These are phyloP conservation scores for Centropristis striata DNA, from an alignment of 2,113 vertebrate species.

Conservation along the genomic window DNA sequence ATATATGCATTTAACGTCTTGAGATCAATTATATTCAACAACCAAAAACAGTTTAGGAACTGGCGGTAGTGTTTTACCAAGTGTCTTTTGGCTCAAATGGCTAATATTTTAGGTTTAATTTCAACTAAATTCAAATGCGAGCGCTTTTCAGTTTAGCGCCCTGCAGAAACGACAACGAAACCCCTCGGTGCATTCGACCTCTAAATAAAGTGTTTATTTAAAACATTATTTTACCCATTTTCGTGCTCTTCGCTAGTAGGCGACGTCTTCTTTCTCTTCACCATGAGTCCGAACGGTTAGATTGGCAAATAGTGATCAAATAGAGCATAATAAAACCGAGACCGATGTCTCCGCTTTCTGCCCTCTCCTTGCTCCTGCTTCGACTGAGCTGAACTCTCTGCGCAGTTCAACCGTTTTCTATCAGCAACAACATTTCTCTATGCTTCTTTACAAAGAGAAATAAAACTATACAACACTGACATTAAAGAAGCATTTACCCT, in stretches of 20 bases:
- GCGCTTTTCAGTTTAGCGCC: conserved; percentile 88
- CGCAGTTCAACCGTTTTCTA: conserved; percentile 83
- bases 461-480: background rate
- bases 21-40: conserved; percentile 56
- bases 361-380: conserved; percentile 77
- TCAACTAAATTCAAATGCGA: conserved; percentile 83
- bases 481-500: background rate
- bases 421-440: conserved; percentile 81
- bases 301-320: conserved; percentile 77
- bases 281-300: conserved; percentile 88
- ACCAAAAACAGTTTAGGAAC: conserved; percentile 26
- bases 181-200: conserved; percentile 83
- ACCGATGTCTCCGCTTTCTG: conserved; percentile 79
- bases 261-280: conserved; percentile 90
- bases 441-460: conserved; percentile 56
- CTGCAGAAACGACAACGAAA: conserved; percentile 87
- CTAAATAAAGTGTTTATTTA: conserved; percentile 85
- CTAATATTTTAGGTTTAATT: conserved; percentile 62
- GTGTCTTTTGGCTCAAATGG: conserved; percentile 37
- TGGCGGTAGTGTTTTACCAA: conserved; percentile 4
- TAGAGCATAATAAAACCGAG: conserved; percentile 87
- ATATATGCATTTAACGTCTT: conserved; percentile 68
- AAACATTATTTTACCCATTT: conserved; percentile 84
- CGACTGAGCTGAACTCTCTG: conserved; percentile 88
- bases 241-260: conserved; percentile 84